phyloP scores from a whole-genome alignment of 2,888 invertebrate species.

The Pyrgus malvae region DNA sequence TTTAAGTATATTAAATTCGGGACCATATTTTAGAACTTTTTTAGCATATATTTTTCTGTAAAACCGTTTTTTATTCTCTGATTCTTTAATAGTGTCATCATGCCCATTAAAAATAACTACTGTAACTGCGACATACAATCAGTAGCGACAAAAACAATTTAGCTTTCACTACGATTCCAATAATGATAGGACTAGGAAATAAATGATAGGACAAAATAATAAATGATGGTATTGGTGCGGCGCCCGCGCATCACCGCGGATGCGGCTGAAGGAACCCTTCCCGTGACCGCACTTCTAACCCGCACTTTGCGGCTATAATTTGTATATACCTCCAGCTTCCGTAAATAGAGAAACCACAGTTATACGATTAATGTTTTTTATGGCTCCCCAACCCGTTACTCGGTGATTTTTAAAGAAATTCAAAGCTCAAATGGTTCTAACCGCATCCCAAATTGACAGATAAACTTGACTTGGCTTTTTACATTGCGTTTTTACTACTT shows the following conservation, averaged over 20 bases:
- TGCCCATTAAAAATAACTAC: too few species aligned
- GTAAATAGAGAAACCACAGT: conserved; percentile 78
- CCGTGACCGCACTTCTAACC: conserved; percentile 56
- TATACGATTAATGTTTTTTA: conserved; percentile 68
- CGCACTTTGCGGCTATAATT: conserved; percentile 63
- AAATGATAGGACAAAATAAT: too few species aligned
- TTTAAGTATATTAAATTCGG: too few species aligned
- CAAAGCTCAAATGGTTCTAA: conserved; percentile 44
- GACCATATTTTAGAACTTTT: too few species aligned
- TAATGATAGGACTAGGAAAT: too few species aligned
- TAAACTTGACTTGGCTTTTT: background rate
- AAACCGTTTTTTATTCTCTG: too few species aligned
- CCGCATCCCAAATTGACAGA: conserved; percentile 52
- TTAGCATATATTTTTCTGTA: too few species aligned
- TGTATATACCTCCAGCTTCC: conserved; percentile 66
- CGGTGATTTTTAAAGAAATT: conserved; percentile 48
- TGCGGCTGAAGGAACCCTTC: conserved; percentile 37
- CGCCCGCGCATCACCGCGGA: conserved; percentile 20
- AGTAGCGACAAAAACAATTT: too few species aligned
- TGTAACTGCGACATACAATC: too few species aligned
- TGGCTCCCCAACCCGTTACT: conserved; percentile 54
- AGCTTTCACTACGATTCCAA: too few species aligned
- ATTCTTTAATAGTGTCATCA: too few species aligned
- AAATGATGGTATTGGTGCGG: conserved; percentile 16
- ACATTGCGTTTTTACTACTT: conserved; percentile 2